Base-by-base conservation (phyloP, 2,888 invertebrate species). In the Tipula unca region DNA sequence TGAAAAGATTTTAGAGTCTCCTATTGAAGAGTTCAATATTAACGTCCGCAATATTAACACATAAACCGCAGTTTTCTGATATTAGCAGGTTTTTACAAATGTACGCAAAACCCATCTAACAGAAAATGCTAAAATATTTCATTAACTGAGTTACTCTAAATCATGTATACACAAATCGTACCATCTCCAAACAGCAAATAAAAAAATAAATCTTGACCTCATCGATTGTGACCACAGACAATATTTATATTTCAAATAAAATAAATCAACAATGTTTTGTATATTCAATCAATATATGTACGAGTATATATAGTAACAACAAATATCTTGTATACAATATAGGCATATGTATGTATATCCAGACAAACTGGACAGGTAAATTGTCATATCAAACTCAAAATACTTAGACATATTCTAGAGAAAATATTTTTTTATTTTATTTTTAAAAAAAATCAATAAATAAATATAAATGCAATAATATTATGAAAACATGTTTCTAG, bases 351-450 rank as follows among this genome's bases (percentile, higher is more conserved):
- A 17, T 17, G 8, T 48, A 48, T 48, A 48, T 48, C 17, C 69
- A 69, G 69, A 69, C 69, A 69, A 69, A 69, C 69, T 69, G 69
- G 69, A 69, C 69, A 69, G 69, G 69, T 69, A 69, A 69, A 69
- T 69, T 69, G 69, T 69, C 69, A 69, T 69, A 69, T 69, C 69
- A 69, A 69, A 69, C 25, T 69, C 69, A 69, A 69, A 69, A 69
- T 25, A 69, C 69, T 69, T 69, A 69, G 69, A 69, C 69, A 69
- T 69, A 69, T 69, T 69, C 69, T 69, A 69, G 69, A 69, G 69
- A 69, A 69, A 69, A 54, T 54, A n/a, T 20, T 69, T 69, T 54
- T 25, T 20, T 25, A 10, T 25, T 48, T 17, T 25, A 69, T 69
- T 14, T 48, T 17, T 4, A 48, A 48, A n/a, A n/a, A n/a, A n/a